Base-by-base conservation (phyloP, 2,888 invertebrate genomes). In the Polietes domitor region DNA sequence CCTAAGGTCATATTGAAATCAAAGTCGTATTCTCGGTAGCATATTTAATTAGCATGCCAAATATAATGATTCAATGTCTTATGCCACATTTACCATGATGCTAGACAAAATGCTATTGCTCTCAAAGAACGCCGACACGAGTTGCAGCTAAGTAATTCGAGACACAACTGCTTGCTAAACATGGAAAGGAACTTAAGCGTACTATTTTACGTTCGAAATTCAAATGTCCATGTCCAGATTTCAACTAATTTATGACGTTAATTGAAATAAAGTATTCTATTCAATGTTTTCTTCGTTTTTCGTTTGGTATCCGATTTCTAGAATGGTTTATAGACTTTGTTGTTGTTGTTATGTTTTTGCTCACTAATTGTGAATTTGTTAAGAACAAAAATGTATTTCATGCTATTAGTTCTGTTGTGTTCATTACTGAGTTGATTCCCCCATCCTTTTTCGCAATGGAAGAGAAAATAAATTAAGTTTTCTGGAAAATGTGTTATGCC, bases 311-410 rank as follows among this genome's bases (percentile, higher is more conserved):
- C 28, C n/a, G 1, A 26, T 43, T 28, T n/a, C n/a, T n/a, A n/a
- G n/a, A n/a, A n/a, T n/a, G n/a, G n/a, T n/a, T n/a, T n/a, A n/a
- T n/a, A n/a, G n/a, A n/a, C 21, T 24, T 12, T 41, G 1, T 70
- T 24, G 17, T 19, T 61, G 68, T 71, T 63, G 53, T 43, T 70
- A 63, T 77, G 74, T 82, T 76, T 78, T 76, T 63, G 75, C 47
- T 83, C 72, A 76, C 83, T 83, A 79, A 83, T 83, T 83, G 83
- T 71, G 75, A 78, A 82, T 82, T 82, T 82, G 82, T 83, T 79
- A 83, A 83, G 79, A 83, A 83, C 68, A 65, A 21, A 53, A 83
- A 83, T 79, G 68, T 76, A 21, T 21, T 2, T 21, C 17, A 37
- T 53, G 19, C 21, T 53, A 21, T 53, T 53, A 2, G 1, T 6